Conservation (phyloP, 2,113 vertebrate species). For the Hepsetus odoe region DNA sequence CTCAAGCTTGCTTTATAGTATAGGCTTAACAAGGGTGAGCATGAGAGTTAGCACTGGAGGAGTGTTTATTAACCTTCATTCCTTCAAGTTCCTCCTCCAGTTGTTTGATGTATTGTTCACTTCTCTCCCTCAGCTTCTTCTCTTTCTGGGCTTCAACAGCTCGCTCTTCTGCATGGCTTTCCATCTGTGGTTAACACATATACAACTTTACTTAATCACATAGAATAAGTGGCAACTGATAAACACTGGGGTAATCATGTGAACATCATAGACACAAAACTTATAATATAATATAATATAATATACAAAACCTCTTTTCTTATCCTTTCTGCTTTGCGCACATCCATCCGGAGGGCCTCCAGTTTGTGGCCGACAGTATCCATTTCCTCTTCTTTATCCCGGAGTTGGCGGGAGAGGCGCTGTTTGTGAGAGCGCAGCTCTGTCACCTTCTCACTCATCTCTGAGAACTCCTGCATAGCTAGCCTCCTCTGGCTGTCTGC, state of each 20-base stretch:
- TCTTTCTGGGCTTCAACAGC: constrained; percentile 90
- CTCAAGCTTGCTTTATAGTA: background rate
- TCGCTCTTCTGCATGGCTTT: constrained; percentile 86
- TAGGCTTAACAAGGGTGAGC: background rate
- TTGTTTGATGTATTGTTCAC: constrained; percentile 92
- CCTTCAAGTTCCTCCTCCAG: constrained; percentile 93
- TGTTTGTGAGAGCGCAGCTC: constrained; percentile 93
- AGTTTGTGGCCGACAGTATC: constrained; percentile 90
- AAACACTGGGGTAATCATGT: background rate
- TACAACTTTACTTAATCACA: background rate
- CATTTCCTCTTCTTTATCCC: constrained; percentile 97
- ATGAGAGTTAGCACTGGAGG: background rate
- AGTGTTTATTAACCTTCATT: constrained; percentile 80
- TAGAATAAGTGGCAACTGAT: constrained; percentile 5
- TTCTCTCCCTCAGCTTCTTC: constrained; percentile 91
- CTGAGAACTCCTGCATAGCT: constrained; percentile 95
- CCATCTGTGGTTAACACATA: constrained; percentile 78
- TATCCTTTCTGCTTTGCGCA: constrained; percentile 92
- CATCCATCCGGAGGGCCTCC: constrained; percentile 91
- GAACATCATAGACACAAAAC: background rate
- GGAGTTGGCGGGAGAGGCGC: constrained; percentile 91
- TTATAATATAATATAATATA: too few species aligned
- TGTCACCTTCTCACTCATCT: constrained; percentile 93
- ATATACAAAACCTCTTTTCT: constrained; percentile 91
- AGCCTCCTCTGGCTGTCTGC: constrained; percentile 95